Evolutionary conservation across 2,113 vertebrate species (phyloP).

Genomic region (Indri indri): DNA sequence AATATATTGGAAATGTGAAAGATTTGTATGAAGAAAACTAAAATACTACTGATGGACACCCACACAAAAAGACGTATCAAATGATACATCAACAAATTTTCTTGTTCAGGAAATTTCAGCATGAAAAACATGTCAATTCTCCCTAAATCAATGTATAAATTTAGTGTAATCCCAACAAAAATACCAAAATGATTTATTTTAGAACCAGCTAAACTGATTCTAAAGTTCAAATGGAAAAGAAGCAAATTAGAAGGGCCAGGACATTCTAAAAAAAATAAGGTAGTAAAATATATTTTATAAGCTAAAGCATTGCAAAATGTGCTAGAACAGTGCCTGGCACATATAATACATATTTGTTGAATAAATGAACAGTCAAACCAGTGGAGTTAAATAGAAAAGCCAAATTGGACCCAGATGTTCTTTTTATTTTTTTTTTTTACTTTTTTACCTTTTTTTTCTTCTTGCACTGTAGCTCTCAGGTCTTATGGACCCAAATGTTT

Average conservation of each 20-base stretch:
- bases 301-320: background rate
- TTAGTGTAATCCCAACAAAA: background rate
- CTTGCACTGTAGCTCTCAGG: too few species aligned
- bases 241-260: background rate
- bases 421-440: too few species aligned
- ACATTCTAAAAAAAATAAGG: background rate
- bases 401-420: background rate
- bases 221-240: conserved; percentile 22
- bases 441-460: too few species aligned
- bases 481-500: background rate
- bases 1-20: background rate
- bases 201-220: background rate
- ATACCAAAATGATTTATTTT: conserved; percentile 2
- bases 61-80: background rate
- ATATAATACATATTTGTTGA: background rate
- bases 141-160: background rate
- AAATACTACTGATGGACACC: background rate
- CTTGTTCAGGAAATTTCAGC: background rate
- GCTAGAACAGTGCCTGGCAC: background rate
- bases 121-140: background rate
- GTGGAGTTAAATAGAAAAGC: background rate
- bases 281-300: background rate
- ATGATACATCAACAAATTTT: background rate
- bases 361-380: background rate
- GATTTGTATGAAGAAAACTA: background rate